Conservation (phyloP, 2,797 vertebrate genomes). For the Cryptoprocta ferox region DNA sequence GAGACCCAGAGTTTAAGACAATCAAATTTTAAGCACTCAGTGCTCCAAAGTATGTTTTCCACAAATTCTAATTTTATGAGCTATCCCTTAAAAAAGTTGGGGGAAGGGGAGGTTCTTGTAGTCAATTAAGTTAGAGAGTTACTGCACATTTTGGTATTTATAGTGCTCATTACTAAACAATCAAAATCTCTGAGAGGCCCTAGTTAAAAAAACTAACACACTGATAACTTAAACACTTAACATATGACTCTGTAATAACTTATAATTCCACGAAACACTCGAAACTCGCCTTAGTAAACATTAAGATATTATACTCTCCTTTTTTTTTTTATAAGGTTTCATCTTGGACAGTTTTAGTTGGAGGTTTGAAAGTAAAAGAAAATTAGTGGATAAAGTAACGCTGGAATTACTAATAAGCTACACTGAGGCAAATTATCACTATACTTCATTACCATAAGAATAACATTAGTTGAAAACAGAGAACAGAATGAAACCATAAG, state of each 20-base stretch:
- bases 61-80: background rate
- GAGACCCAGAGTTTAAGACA: background rate
- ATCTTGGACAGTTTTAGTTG: background rate
- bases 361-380: background rate
- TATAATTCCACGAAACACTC: background rate
- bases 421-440: background rate
- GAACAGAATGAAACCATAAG: conserved; percentile 33
- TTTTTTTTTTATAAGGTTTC: background rate
- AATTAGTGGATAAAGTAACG: background rate
- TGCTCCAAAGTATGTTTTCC: background rate
- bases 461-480: background rate
- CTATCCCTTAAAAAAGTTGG: too few species aligned
- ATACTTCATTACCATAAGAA: background rate
- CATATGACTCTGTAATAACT: background rate
- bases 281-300: background rate
- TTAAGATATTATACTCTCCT: background rate
- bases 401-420: background rate
- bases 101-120: too few species aligned
- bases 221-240: background rate
- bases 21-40: background rate
- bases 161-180: background rate
- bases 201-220: background rate
- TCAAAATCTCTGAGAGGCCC: background rate
- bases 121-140: background rate
- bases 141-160: background rate